These are phyloP conservation scores for Ahaetulla prasina DNA, from an alignment of 2,113 vertebrate species.

Conservation along the genomic window DNA sequence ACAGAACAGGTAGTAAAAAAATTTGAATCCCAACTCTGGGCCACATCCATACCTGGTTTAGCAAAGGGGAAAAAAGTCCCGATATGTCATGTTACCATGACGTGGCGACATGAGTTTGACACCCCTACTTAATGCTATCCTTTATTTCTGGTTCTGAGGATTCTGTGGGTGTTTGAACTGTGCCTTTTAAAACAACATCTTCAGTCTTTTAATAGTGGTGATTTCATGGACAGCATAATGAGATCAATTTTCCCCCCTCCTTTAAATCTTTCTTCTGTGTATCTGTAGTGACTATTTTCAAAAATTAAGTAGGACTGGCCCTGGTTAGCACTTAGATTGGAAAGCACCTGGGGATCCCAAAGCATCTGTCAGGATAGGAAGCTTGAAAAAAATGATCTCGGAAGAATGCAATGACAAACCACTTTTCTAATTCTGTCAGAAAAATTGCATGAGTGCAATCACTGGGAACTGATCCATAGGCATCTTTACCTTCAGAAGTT, in stretches of 20 bases:
- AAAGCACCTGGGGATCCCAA: background rate
- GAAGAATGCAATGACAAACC: background rate
- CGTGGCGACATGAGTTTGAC: no score
- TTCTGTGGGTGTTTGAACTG: background rate
- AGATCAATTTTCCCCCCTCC: background rate
- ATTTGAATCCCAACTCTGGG: no score
- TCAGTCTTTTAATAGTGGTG: background rate
- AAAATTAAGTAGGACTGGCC: background rate
- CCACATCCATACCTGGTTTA: rapidly evolving
- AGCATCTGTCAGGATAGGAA: background rate
- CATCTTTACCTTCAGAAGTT: background rate
- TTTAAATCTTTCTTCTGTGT: background rate
- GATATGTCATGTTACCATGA: rapidly evolving
- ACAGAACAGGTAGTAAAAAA: no score
- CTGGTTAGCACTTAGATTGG: background rate
- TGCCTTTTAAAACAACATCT: background rate
- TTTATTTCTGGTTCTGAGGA: background rate
- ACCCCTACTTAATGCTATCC: background rate
- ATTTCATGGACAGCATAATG: background rate
- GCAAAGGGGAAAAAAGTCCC: no score
- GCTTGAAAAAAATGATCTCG: background rate
- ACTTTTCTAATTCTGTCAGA: background rate
- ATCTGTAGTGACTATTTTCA: background rate
- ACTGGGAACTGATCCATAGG: background rate
- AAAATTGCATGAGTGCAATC: background rate